Conservation (phyloP, 2,797 vertebrate species). For the Acipenser transmontanus region DNA sequence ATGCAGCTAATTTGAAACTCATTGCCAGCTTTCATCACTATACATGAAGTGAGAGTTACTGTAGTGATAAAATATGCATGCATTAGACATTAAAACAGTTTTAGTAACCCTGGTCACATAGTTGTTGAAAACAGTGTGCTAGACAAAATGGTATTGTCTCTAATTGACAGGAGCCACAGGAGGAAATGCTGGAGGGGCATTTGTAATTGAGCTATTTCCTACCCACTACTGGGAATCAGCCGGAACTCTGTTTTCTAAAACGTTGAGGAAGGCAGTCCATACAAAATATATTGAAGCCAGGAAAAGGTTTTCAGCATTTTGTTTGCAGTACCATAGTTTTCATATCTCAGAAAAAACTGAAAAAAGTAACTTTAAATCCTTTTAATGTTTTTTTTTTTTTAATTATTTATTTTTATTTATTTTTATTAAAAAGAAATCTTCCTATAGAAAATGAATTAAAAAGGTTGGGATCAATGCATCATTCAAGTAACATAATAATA, state of each 20-base stretch:
- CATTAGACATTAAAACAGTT: background rate
- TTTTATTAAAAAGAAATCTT: no score
- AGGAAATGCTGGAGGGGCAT: constrained; percentile 8
- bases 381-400: no score
- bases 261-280: constrained; percentile 1
- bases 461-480: no score
- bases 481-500: no score
- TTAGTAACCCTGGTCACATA: background rate
- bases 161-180: constrained; percentile 15
- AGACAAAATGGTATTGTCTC: background rate
- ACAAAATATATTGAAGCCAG: background rate
- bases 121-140: background rate
- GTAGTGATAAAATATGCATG: background rate
- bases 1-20: no score
- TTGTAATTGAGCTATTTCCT: constrained; percentile 16
- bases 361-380: no score
- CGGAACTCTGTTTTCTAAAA: background rate
- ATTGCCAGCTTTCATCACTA: no score
- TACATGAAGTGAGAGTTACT: background rate
- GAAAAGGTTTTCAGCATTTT: background rate
- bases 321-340: no score
- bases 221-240: constrained; percentile 12
- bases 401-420: no score
- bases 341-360: no score
- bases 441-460: no score